Percentiles rank a stretch among this genome's conserved stretches.
Evolutionary conservation across 2,113 vertebrate genomes (phyloP).

Genomic region (Panthera uncia): DNA sequence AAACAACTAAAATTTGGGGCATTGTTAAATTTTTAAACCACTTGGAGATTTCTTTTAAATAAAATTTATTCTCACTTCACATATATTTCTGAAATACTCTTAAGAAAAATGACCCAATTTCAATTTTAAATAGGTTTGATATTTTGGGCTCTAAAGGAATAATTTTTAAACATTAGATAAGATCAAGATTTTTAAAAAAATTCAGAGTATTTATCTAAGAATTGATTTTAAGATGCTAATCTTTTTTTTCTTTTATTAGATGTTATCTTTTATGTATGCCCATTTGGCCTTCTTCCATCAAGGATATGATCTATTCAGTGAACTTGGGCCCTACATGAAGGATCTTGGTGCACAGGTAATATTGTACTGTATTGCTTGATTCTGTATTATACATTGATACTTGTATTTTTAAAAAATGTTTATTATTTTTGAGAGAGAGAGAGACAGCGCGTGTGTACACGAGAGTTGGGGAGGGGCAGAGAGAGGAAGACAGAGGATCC

Average conservation of each 20-base stretch:
- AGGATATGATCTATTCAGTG: slow-evolving; percentile 97
- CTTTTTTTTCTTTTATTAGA: slow-evolving; percentile 84
- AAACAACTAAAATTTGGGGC: neutral
- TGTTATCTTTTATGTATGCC: slow-evolving; percentile 99
- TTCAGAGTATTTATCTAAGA: neutral
- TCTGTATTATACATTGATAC: neutral
- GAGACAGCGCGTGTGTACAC: too few relatives aligned
- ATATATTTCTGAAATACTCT: slow-evolving; percentile 39
- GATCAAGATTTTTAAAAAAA: neutral
- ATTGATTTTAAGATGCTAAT: neutral
- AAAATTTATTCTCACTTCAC: slow-evolving; percentile 11
- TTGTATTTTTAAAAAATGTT: neutral
- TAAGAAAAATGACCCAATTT: slow-evolving; percentile 26
- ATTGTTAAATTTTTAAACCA: neutral
- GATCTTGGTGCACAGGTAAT: slow-evolving; percentile 95
- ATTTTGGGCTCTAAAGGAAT: neutral
- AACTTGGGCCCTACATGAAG: slow-evolving; percentile 97
- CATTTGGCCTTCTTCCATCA: slow-evolving; percentile 99
- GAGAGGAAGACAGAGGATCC: too few relatives aligned
- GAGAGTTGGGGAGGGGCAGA: too few relatives aligned
- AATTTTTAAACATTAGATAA: neutral
- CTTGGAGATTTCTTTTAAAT: neutral
- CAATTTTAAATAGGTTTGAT: slow-evolving; percentile 41
- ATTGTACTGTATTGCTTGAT: neutral
- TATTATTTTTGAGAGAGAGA: too few relatives aligned